Evolutionary conservation across 2,888 invertebrate species (phyloP), one percentile per base, ranked within the genome.

Genomic region (Diplazon laetatorius): DNA sequence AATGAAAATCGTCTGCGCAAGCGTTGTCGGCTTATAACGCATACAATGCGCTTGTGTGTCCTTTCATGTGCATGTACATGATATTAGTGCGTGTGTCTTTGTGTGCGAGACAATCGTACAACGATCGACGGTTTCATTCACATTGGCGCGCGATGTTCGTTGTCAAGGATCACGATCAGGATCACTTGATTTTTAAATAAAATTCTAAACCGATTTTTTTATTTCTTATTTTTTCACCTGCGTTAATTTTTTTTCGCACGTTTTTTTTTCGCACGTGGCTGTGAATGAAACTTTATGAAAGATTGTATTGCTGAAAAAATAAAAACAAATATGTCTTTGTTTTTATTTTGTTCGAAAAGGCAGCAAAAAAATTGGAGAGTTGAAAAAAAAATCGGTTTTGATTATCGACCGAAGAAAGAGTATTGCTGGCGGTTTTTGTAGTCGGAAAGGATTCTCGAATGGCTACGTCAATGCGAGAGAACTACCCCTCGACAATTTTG

Each of bases 1-100:
- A 71, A 52, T 52, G 71, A 42, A 62, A 50, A 42, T 52, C 52
- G 62, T 62, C 52, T 62, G 71, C 62, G 71, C 71, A 71, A 55
- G 62, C 71, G 71, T 71, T 42, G n/a, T n/a, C 14, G 20, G 22
- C 2, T 18, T 12, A 62, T n/a, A n/a, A 37, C 44, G 50, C 16
- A 71, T 22, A 30, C 44, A 14, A 60, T 22, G 70, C 48, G 70
- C 22, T 57, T 60, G 35, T 48, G 25, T 39, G 59, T 35, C 18
- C n/a, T n/a, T n/a, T 48, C 48, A 37, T 48, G 30, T 22, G 37
- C 16, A 39, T 59, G 39, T 22, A 20, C 37, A 52, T 9, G 12
- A 14, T 30, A 35, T 8, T 55, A n/a, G n/a, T n/a, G n/a, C n/a
- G 35, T 30, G 8, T n/a, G 4, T 2, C 14, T 12, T 30, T 6